Percentiles rank a stretch among this genome's conserved stretches.
Conservation (phyloP, 2,888 invertebrate species). For the Dysmachus trigonus region DNA sequence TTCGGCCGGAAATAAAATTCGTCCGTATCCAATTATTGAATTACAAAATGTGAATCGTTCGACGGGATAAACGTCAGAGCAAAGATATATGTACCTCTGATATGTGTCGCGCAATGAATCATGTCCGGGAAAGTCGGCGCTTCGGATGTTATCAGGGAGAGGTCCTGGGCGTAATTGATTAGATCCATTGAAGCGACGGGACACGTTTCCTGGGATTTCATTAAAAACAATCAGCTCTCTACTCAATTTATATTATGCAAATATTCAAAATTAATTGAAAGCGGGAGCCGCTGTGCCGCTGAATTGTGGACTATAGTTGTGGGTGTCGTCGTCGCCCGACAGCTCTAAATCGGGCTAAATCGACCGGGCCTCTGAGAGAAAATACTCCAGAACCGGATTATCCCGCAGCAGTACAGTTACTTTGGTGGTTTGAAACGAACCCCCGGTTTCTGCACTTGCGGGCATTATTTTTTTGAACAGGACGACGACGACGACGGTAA, state of each 20-base stretch:
- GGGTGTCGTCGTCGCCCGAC: not conserved
- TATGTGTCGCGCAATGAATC: slow-evolving; percentile 40
- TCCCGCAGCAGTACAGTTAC: not conserved
- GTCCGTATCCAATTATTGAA: slow-evolving; percentile 50
- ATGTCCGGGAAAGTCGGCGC: slow-evolving; percentile 4
- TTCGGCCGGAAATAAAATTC: slow-evolving; percentile 50
- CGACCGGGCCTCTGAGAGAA: not conserved
- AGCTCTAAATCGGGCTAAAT: not conserved
- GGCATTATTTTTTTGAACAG: no score
- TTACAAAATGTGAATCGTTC: slow-evolving; percentile 29
- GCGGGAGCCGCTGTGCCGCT: not conserved
- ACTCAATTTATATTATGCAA: slow-evolving; percentile 29
- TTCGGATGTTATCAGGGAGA: slow-evolving; percentile 34
- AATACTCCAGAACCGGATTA: not conserved
- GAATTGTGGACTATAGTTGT: not conserved
- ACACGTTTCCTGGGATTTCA: slow-evolving; percentile 32
- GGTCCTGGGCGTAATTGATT: slow-evolving; percentile 29
- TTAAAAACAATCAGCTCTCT: slow-evolving; percentile 33
- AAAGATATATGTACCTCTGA: slow-evolving; percentile 37
- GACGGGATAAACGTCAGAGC: slow-evolving; percentile 7
- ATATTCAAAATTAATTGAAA: slow-evolving; percentile 2
- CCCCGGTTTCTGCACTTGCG: not conserved
- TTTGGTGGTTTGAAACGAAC: not conserved
- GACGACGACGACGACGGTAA: no score
- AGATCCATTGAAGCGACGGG: not conserved